Base-by-base conservation (phyloP, 35 echinoderm and acorn worm genomes). In the Anneissia japonica region DNA sequence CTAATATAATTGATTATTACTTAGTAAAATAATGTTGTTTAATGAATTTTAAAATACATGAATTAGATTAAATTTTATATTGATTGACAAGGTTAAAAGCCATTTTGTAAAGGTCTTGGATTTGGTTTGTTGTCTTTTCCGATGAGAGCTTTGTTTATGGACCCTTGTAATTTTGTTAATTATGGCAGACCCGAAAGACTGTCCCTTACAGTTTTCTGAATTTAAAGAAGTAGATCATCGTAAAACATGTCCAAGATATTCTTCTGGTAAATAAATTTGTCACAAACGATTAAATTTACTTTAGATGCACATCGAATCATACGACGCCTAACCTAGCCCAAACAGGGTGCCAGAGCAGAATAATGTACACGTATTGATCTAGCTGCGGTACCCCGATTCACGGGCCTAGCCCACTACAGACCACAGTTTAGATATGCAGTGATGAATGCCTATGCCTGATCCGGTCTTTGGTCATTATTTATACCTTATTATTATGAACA, bases 101-200 rank as follows among this genome's bases (percentile, higher is more conserved):
- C 46, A 3, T 37, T 77, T 29, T 38, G 17, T n/a, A 46, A 30
- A 77, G 45, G 33, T 38, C 41, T 87, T 38, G 13, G 74, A 12
- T 72, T 72, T 78, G 74, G 30, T 72, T 72, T 78, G 31, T 76
- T 87, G 75, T 23, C 14, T 80, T 46, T 46, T 87, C 36, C 35
- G 37, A 41, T 0, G 38, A 74, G 80, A 40, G 31, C 30, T 34
- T 78, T 77, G 33, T 35, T 46, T 77, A 39, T 32, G 28, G 1
- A 21, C 81, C 10, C 33, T 64, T 6, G 1, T 64, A 64, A 16
- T 64, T 64, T 23, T 64, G 19, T 17, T 37, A 4, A 90, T 82
- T 31, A 97, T 97, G 94, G 87, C 94, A 26, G 94, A 97, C 41
- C 72, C 74, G 37, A 86, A 88, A 51, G 94, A 97, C 34, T 91